Percentiles rank a stretch among this genome's conserved stretches.
phyloP scores from a whole-genome alignment of 1,140 invertebrate genomes.

The Coboldia fuscipes region DNA sequence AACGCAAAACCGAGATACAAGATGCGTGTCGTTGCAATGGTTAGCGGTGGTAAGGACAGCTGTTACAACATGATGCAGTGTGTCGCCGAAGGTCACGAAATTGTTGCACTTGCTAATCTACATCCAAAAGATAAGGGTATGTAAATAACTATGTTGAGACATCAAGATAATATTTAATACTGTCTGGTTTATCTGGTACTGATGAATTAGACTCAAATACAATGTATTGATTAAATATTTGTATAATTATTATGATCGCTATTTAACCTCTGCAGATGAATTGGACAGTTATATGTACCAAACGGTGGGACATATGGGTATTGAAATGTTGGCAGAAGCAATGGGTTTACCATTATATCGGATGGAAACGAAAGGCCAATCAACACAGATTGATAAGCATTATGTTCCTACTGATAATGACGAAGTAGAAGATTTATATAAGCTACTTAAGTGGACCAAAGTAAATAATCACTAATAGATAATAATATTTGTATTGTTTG shows the following conservation, averaged over 20 bases:
- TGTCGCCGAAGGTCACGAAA: conserved; percentile 82
- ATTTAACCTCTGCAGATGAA: conserved; percentile 44
- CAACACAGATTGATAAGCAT: conserved; percentile 52
- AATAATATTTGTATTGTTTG: conserved; percentile 1
- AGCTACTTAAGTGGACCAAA: conserved; percentile 65
- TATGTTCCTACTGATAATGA: conserved; percentile 74
- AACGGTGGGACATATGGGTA: conserved; percentile 89
- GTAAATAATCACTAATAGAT: conserved; percentile 31
- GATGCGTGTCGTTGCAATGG: conserved; percentile 76
- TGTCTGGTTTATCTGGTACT: too few species aligned
- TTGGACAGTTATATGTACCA: conserved; percentile 99
- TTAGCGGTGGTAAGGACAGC: conserved; percentile 98
- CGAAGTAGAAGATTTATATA: conserved; percentile 97
- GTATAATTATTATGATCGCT: conserved; percentile 2
- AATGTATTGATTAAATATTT: too few species aligned
- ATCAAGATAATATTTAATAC: too few species aligned
- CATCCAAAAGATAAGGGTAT: conserved; percentile 66
- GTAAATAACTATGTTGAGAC: too few species aligned
- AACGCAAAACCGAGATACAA: too few species aligned
- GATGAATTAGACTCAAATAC: too few species aligned
- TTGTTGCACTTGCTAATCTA: conserved; percentile 92
- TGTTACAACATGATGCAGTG: conserved; percentile 98
- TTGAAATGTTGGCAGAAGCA: conserved; percentile 79
- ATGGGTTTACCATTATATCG: conserved; percentile 83
- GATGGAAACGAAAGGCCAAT: conserved; percentile 60